These are phyloP conservation scores for Neolamprologus devosi DNA, from an alignment of 2,113 vertebrate genomes.

Conservation along the genomic window DNA sequence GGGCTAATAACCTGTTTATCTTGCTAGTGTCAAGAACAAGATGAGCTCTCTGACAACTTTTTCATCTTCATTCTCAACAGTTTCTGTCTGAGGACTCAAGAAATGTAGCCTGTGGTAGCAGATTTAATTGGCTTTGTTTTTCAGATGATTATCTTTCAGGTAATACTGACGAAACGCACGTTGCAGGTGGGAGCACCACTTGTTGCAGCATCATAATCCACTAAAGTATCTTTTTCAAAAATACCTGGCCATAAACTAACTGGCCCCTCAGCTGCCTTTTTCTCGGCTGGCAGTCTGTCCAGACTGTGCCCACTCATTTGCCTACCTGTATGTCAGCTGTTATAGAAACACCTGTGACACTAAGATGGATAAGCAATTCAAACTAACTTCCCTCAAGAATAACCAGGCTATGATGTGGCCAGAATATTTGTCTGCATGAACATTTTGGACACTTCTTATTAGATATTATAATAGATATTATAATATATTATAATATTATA, in stretches of 20 bases:
- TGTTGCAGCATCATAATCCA: neutral
- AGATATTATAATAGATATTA: neutral
- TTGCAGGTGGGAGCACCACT: neutral
- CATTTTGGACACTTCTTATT: neutral
- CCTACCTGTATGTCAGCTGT: neutral
- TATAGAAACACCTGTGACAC: neutral
- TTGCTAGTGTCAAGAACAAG: neutral
- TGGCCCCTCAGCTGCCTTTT: neutral
- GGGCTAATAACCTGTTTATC: neutral
- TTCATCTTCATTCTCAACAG: neutral
- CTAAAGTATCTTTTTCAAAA: neutral
- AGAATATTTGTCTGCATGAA: neutral
- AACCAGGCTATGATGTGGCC: neutral
- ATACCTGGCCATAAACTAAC: neutral
- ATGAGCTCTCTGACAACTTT: neutral
- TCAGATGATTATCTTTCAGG: neutral
- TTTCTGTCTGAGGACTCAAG: neutral
- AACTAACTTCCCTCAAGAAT: neutral
- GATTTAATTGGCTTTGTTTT: neutral
- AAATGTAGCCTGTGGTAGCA: neutral
- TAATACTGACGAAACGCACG: neutral
- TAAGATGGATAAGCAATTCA: neutral
- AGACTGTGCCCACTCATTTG: neutral
- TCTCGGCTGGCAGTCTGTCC: neutral
- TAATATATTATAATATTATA: too few relatives aligned